These are phyloP conservation scores for Panulirus ornatus DNA, from an alignment of 1,140 invertebrate genomes.

Conservation along the genomic window DNA sequence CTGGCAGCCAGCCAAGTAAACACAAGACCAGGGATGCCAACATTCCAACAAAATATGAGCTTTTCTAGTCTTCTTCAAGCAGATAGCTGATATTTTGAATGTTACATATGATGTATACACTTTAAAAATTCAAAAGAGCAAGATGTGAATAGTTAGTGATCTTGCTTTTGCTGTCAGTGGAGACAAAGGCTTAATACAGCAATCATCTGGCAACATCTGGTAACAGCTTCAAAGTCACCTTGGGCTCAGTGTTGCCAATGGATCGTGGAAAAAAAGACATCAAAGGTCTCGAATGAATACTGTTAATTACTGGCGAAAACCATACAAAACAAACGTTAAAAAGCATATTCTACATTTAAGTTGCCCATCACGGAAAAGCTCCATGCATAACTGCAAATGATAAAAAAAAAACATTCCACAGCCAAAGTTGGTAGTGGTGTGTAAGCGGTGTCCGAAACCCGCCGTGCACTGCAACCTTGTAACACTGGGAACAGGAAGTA, in stretches of 20 bases:
- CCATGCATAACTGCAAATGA: not conserved
- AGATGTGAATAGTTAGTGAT: too few species aligned
- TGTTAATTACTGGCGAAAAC: too few species aligned
- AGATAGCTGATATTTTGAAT: too few species aligned
- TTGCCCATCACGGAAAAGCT: not conserved
- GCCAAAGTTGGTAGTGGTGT: slow-evolving; percentile 2
- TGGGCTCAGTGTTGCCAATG: slow-evolving; percentile 57
- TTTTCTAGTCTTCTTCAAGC: too few species aligned
- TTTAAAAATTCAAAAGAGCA: too few species aligned
- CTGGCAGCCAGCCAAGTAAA: slow-evolving; percentile 69
- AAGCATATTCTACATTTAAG: not conserved
- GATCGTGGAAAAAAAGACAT: not conserved
- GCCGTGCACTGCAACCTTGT: slow-evolving; percentile 12
- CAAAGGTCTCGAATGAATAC: not conserved
- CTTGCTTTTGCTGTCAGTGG: too few species aligned
- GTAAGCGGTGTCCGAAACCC: slow-evolving; percentile 16
- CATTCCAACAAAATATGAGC: not conserved
- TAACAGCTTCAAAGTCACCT: slow-evolving; percentile 64
- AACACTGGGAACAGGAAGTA: slow-evolving; percentile 48
- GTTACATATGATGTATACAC: too few species aligned
- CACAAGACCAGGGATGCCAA: slow-evolving; percentile 59
- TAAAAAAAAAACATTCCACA: too few species aligned
- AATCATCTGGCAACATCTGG: slow-evolving; percentile 48
- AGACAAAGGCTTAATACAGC: not conserved
- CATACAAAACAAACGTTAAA: too few species aligned